Conservation (phyloP, 1,140 invertebrate genomes). For the Steinernema feltiae region DNA sequence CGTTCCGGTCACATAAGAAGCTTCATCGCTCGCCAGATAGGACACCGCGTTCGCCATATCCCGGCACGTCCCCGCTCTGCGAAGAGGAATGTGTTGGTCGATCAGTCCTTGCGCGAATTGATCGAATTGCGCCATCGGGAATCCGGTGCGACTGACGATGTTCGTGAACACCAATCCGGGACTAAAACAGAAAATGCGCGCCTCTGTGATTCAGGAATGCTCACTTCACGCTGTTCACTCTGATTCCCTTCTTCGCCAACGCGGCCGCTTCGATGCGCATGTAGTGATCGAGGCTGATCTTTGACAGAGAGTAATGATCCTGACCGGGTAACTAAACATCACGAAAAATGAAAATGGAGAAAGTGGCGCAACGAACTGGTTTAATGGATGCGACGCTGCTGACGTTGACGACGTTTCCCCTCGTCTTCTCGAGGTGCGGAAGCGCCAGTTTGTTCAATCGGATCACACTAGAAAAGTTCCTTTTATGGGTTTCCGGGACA, state of each 20-base stretch:
- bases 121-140: not conserved
- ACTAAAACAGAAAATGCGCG: not conserved
- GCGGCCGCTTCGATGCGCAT: not conserved
- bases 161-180: slow-evolving; percentile 21
- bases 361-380: not conserved
- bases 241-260: not conserved
- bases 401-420: slow-evolving; percentile 81
- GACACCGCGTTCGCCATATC: slow-evolving; percentile 27
- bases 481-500: not conserved
- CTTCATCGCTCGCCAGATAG: too few species aligned
- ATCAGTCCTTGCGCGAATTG: not conserved
- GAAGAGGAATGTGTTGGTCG: not conserved
- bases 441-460: slow-evolving; percentile 76
- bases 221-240: not conserved
- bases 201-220: too few species aligned
- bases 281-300: not conserved
- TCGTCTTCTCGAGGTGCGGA: slow-evolving; percentile 73
- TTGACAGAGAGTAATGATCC: not conserved
- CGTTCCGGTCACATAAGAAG: too few species aligned
- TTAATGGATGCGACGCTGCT: slow-evolving; percentile 75
- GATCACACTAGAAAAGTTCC: slow-evolving; percentile 63
- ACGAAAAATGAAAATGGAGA: not conserved
- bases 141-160: slow-evolving; percentile 1
- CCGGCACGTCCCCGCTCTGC: not conserved
- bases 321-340: not conserved